Evolutionary conservation across 1,140 invertebrate genomes (phyloP), one percentile per base, ranked within the genome.

Genomic region (Proctacanthus coquilletti): DNA sequence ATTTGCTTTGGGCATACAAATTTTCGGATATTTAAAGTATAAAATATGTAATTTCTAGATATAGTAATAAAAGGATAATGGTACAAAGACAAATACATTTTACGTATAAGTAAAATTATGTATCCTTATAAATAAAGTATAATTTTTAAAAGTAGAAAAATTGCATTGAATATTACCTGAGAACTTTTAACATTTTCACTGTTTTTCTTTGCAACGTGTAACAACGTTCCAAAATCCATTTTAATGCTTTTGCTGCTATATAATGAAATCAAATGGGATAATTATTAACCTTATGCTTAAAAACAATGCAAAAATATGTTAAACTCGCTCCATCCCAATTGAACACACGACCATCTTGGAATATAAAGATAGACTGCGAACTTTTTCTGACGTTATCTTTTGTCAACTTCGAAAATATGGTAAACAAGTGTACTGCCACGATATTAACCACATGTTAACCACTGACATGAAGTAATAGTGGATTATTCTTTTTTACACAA

Each of bases 141-240:
- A 10, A 20, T 34, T 18, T 18, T 4, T 20, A 8, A 5, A 21
- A 14, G 4, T 21, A 4, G 11, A 35, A 36, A 37, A 39, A 3
- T 6, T 27, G 18, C 5, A 29, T 23, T 25, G 10, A 32, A 29
- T 10, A 53, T 55, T 49, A 71, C 69, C 51, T 64, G 58, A 35
- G 31, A 43, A 32, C 47, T 57, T 47, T 60, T 57, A 19, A 39
- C 49, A 34, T 54, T 46, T 41, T 67, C 68, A 31, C 41, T 50
- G 48, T 75, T 77, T 49, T 71, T 68, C 43, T 75, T 68, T 3
- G 74, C 74, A 23, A 65, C 65, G 43, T 68, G 65, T 23, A 77
- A 46, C 21, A 78, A 43, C 15, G 64, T 62, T 21, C 69, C 66
- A 45, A 77, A 78, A 66, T 77, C 72, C 74, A 78, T 77, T 20